phyloP scores from a whole-genome alignment of 2,113 vertebrate genomes.

The Hystrix brachyura region DNA sequence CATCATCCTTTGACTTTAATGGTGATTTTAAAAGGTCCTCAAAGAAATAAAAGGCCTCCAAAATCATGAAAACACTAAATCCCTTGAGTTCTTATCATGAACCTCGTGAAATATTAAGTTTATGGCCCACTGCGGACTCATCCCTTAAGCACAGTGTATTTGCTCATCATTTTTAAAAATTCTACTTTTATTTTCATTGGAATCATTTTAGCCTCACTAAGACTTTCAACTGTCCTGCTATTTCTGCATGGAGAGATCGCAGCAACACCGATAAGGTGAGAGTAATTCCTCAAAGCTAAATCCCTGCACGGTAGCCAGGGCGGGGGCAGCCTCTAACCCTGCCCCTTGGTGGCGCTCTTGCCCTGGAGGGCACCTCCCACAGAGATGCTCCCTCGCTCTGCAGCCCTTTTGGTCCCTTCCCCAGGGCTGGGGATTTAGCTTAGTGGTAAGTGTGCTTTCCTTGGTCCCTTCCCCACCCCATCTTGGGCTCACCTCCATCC shows the following conservation, averaged over 20 bases:
- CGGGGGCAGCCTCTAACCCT: background rate
- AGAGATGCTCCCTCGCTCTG: background rate
- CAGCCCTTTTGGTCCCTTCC: background rate
- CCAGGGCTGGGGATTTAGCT: too few species aligned
- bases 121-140: background rate
- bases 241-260: background rate
- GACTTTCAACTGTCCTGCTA: background rate
- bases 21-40: background rate
- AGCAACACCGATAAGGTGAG: background rate
- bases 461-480: background rate
- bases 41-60: background rate
- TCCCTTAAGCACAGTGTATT: background rate
- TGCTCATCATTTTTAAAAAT: background rate
- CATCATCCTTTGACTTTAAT: background rate
- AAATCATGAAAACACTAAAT: background rate
- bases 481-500: background rate
- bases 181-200: background rate
- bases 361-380: background rate
- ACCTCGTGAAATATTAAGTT: background rate
- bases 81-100: background rate
- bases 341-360: rapidly evolving
- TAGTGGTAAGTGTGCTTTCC: too few species aligned
- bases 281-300: background rate
- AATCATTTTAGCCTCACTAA: background rate
- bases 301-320: background rate